Percentiles rank a stretch among this genome's conserved stretches.
Conservation (phyloP, 2,797 vertebrate genomes). For the Rhinophrynus dorsalis region DNA sequence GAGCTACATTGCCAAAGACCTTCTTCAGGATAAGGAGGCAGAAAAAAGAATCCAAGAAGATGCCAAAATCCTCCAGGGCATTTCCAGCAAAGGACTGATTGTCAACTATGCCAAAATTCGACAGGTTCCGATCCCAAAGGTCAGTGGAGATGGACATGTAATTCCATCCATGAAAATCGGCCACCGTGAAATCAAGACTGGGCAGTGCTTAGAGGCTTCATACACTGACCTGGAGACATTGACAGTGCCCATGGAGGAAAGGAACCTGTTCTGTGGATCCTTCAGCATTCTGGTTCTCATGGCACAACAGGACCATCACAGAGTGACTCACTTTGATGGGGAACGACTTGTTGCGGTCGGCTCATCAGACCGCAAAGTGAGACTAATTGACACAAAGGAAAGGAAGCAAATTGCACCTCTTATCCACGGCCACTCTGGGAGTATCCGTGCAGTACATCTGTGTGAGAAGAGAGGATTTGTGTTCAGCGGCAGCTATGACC, state of each 20-base stretch:
- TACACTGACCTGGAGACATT: conserved; percentile 70
- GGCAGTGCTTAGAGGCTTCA: conserved; percentile 63
- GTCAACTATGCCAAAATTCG: conserved; percentile 73
- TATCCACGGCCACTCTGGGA: conserved; percentile 73
- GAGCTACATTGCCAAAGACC: conserved; percentile 65
- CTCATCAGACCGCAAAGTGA: conserved; percentile 70
- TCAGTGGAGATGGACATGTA: conserved; percentile 53
- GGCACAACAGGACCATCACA: conserved; percentile 67
- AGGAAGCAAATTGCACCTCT: conserved; percentile 48
- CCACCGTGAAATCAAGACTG: conserved; percentile 35
- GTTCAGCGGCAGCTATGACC: conserved; percentile 74
- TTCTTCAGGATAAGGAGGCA: conserved; percentile 60
- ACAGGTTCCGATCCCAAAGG: conserved; percentile 68
- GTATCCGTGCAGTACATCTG: conserved; percentile 68
- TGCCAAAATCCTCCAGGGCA: conserved; percentile 67
- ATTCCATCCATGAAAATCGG: conserved; percentile 19
- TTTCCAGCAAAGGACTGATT: conserved; percentile 58
- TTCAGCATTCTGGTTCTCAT: conserved; percentile 72
- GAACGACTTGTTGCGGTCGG: conserved; percentile 69
- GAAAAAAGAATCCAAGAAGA: conserved; percentile 56
- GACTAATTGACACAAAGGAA: conserved; percentile 60
- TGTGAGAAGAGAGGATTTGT: conserved; percentile 73
- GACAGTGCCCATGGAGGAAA: conserved; percentile 77
- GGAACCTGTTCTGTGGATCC: conserved; percentile 83
- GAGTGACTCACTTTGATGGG: conserved; percentile 75